Evolutionary conservation across 2,888 invertebrate species (phyloP).

Genomic region (Crematogaster levior): DNA sequence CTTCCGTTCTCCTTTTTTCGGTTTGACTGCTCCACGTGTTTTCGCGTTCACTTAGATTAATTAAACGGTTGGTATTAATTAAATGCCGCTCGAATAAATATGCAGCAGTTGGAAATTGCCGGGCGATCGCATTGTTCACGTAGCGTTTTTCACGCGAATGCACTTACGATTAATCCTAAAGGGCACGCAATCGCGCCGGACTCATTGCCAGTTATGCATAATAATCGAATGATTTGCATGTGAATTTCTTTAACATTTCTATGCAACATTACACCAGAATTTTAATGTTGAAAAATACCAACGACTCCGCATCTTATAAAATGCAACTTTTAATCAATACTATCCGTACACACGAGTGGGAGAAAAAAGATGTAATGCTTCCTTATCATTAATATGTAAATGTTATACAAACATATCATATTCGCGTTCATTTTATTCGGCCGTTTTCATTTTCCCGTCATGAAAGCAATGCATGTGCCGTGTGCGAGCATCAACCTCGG

Average conservation of each 20-base stretch:
- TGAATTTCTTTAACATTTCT: constrained; percentile 16
- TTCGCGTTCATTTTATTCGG: constrained; percentile 42
- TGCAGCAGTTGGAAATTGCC: constrained; percentile 5
- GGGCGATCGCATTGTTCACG: constrained; percentile 25
- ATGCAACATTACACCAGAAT: neutral
- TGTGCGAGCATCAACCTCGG: constrained; percentile 50
- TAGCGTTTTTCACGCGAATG: constrained; percentile 27
- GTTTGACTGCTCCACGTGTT: constrained; percentile 21
- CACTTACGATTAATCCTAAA: constrained; percentile 41
- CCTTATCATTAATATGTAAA: constrained; percentile 55
- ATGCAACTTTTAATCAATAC: neutral
- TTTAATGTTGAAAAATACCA: constrained; percentile 17
- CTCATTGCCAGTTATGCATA: constrained; percentile 15
- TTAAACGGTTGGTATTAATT: constrained; percentile 54
- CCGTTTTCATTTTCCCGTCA: constrained; percentile 52
- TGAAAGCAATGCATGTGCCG: constrained; percentile 22
- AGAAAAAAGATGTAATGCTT: constrained; percentile 30
- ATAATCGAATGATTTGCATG: constrained; percentile 21
- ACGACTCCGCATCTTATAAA: neutral
- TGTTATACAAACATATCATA: constrained; percentile 54
- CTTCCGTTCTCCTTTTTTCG: constrained; percentile 15
- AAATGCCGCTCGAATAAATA: constrained; percentile 42
- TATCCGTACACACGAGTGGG: neutral
- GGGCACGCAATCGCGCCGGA: constrained; percentile 17
- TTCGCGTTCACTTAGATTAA: constrained; percentile 62